Percentiles rank a stretch among this genome's conserved stretches.
Evolutionary conservation across 1,140 invertebrate genomes (phyloP).

Genomic region (Acromyrmex heyeri): DNA sequence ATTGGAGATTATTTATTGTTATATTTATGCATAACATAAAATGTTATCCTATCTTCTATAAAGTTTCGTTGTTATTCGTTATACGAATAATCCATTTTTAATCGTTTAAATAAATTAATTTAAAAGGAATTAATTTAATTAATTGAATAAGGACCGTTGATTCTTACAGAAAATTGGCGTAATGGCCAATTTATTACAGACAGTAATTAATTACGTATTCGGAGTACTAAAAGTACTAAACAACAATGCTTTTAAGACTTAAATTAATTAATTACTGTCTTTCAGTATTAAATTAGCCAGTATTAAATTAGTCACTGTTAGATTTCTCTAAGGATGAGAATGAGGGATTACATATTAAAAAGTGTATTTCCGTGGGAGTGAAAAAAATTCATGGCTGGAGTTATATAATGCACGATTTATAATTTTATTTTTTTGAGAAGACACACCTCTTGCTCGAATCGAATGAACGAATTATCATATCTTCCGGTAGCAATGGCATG

Average conservation of each 20-base stretch:
- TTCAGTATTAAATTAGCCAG: too few species aligned
- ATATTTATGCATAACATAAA: neutral
- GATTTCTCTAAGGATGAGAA: neutral
- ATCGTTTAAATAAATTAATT: constrained; percentile 29
- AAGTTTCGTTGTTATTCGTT: neutral
- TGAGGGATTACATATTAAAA: neutral
- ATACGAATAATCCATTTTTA: neutral
- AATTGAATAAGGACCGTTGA: neutral
- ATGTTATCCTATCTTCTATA: neutral
- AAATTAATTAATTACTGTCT: too few species aligned
- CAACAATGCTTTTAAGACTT: too few species aligned
- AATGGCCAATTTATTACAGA: too few species aligned
- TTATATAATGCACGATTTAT: neutral
- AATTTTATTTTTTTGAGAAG: neutral
- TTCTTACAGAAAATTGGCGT: too few species aligned
- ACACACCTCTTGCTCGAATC: neutral
- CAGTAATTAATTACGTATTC: too few species aligned
- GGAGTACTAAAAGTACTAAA: too few species aligned
- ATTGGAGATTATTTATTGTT: neutral
- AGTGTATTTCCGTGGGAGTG: neutral
- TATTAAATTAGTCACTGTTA: too few species aligned
- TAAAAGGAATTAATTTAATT: neutral
- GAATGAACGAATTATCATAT: constrained; percentile 18
- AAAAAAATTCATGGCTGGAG: neutral
- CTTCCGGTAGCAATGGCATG: neutral